Evolutionary conservation across 2,797 vertebrate species (phyloP).

Genomic region (Notolepis coatsorum): DNA sequence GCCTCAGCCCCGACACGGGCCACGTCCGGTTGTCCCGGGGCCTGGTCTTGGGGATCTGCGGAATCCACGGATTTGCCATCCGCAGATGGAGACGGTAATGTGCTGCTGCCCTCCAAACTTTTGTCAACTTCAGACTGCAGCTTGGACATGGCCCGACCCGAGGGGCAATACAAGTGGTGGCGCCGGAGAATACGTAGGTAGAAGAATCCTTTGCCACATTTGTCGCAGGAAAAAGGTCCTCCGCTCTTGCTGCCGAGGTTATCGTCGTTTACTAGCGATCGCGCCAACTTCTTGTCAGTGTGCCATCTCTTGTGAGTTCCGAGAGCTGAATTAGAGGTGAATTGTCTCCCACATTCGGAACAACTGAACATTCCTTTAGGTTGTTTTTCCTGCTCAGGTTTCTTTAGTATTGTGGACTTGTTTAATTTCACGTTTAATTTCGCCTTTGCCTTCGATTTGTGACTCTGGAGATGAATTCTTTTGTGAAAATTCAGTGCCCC

Average conservation of each 20-base stretch:
- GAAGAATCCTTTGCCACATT: constrained; percentile 78
- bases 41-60: constrained; percentile 16
- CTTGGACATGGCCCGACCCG: constrained; percentile 44
- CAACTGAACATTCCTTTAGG: constrained; percentile 71
- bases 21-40: constrained; percentile 1
- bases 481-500: constrained; percentile 82
- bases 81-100: constrained; percentile 2
- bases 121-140: constrained; percentile 11
- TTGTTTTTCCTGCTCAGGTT: constrained; percentile 48
- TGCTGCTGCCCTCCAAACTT: background rate
- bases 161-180: constrained; percentile 71
- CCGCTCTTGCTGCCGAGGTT: constrained; percentile 53
- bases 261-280: constrained; percentile 55
- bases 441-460: constrained; percentile 42
- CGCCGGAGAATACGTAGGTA: constrained; percentile 74
- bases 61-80: constrained; percentile 35
- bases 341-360: constrained; percentile 78
- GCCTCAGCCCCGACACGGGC: background rate
- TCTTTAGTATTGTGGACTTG: constrained; percentile 31
- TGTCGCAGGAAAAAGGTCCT: constrained; percentile 73
- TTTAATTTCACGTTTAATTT: constrained; percentile 14
- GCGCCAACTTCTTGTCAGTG: constrained; percentile 70
- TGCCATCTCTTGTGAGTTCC: constrained; percentile 83
- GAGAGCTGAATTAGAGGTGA: constrained; percentile 78
- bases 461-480: constrained; percentile 68